Base-by-base conservation (phyloP, 1,140 invertebrate genomes). In the Chironomus tepperi region DNA sequence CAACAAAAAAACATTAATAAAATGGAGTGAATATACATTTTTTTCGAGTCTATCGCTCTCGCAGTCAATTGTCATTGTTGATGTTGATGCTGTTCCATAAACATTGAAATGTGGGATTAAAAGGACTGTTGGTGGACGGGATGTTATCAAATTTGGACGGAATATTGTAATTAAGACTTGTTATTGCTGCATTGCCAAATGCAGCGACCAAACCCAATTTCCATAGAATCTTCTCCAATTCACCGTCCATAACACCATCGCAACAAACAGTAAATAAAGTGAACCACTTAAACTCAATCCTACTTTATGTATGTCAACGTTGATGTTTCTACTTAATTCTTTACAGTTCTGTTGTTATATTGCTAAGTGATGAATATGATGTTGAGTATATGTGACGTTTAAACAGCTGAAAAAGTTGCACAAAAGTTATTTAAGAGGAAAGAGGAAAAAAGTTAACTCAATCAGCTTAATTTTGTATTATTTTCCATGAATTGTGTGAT, bases 351-450 rank as follows among this genome's bases (percentile, higher is more conserved):
- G 24, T 34, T 34, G 5, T 34, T 34, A 34, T 34, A 34, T n/a
- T 57, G 47, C 47, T 57, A 12, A 57, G n/a, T 57, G 47, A 57
- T n/a, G 12, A 34, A 57, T 57, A n/a, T 57, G 47, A 57, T 57
- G 47, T 57, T 15, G 47, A 57, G 12, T 15, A 12, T n/a, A 57
- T 57, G 47, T n/a, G 47, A 57, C 47, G n/a, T 57, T 12, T 57
- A 57, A 57, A n/a, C n/a, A 57, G 47, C n/a, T n/a, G 12, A 57
- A 57, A 57, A 57, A n/a, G n/a, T 57, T 57, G 47, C 47, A 57
- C 15, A 57, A 57, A 57, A 57, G n/a, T 57, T 34, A 5, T 34
- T 34, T 5, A 34, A 34, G n/a, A n/a, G n/a, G 43, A 47, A 57
- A 57, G 15, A 10, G 43, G 8, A 57, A 57, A 57, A 57, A 57